These are phyloP conservation scores for Diglossa brunneiventris DNA, from an alignment of 2,113 vertebrate species.

Conservation along the genomic window DNA sequence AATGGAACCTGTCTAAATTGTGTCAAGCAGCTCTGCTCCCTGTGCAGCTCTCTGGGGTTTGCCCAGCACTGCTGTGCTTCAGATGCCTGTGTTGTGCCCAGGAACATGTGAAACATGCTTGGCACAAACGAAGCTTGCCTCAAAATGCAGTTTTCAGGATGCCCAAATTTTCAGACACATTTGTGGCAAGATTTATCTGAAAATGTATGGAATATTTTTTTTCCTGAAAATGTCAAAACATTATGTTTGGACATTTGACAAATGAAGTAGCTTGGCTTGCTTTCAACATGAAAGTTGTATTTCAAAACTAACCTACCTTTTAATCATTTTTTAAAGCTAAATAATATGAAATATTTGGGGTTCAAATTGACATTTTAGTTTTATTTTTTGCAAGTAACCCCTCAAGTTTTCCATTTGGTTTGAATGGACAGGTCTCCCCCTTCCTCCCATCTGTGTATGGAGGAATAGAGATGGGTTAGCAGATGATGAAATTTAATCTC, in stretches of 20 bases:
- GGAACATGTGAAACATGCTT: not conserved
- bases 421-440: not conserved
- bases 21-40: not conserved
- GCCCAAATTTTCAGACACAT: not conserved
- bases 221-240: slow-evolving; percentile 33
- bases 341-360: not conserved
- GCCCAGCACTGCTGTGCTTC: accelerated
- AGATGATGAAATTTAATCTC: not conserved
- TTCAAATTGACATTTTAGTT: not conserved
- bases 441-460: not conserved
- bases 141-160: not conserved
- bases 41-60: accelerated
- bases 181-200: slow-evolving; percentile 7
- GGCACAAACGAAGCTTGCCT: not conserved
- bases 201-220: slow-evolving; percentile 27
- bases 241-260: slow-evolving; percentile 50
- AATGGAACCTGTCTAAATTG: not conserved
- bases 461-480: not conserved
- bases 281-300: slow-evolving; percentile 13
- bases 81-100: not conserved
- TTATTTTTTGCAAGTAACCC: not conserved
- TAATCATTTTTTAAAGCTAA: not conserved
- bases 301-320: not conserved
- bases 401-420: not conserved
- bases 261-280: slow-evolving; percentile 6